Evolutionary conservation across 2,113 vertebrate species (phyloP).

Genomic region (Catharus fuscescens): DNA sequence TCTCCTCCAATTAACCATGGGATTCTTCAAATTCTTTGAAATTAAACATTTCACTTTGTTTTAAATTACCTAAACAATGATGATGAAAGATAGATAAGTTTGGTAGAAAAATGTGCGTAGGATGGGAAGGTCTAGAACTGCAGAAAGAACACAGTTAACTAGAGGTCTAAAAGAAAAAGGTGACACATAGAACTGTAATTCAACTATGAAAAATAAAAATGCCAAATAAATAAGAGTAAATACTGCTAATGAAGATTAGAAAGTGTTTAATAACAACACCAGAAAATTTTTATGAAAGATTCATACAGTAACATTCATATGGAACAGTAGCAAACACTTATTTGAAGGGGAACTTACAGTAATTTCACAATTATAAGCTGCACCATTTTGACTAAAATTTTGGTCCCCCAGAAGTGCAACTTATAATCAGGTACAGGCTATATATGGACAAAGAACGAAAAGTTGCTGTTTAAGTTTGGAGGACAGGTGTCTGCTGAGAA

Average conservation of each 20-base stretch:
- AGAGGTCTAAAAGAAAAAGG: not conserved
- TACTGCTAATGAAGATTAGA: not conserved
- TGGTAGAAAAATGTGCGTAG: not conserved
- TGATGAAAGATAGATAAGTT: not conserved
- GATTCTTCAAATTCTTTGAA: not conserved
- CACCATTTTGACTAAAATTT: too few species aligned
- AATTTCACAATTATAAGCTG: too few species aligned
- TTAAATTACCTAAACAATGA: not conserved
- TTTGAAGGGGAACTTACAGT: not conserved
- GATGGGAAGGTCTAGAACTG: not conserved
- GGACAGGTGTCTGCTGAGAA: too few species aligned
- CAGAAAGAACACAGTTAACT: not conserved
- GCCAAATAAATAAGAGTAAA: not conserved
- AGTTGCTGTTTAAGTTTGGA: too few species aligned
- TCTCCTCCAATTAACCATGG: not conserved
- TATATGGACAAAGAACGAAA: too few species aligned
- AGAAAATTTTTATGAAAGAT: not conserved
- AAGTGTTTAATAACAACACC: not conserved
- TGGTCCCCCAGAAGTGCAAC: too few species aligned
- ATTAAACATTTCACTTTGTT: not conserved
- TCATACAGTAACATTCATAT: not conserved
- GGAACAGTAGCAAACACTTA: not conserved
- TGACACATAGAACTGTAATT: not conserved
- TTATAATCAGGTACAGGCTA: too few species aligned
- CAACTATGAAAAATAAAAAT: not conserved